These are phyloP conservation scores for Thamnophis elegans DNA, from an alignment of 2,797 vertebrate genomes.

Conservation along the genomic window DNA sequence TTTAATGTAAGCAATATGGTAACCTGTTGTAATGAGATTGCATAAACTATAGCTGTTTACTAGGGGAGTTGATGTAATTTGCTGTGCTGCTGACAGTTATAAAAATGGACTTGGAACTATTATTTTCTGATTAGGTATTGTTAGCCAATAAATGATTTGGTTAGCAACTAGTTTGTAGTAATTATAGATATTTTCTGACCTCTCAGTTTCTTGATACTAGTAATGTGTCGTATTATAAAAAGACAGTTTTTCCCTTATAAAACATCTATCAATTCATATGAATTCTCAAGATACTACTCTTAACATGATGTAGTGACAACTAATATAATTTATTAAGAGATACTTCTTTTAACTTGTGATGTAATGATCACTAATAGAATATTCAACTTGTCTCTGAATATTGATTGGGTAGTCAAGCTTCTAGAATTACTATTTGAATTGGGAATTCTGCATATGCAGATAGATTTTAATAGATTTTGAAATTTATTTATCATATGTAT, in stretches of 20 bases:
- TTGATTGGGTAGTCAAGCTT: not conserved
- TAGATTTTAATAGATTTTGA: not conserved
- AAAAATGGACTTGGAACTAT: not conserved
- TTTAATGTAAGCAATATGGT: not conserved
- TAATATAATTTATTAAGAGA: not conserved
- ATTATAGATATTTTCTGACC: not conserved
- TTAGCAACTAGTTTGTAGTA: not conserved
- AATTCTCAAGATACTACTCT: not conserved
- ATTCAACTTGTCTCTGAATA: not conserved
- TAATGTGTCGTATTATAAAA: not conserved
- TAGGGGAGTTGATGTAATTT: not conserved
- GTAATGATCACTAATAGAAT: not conserved
- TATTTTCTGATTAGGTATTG: not conserved
- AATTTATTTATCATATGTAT: not conserved
- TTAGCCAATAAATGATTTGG: not conserved
- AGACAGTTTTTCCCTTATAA: not conserved
- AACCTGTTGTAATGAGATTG: not conserved
- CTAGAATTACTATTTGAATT: not conserved
- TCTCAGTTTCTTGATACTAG: not conserved
- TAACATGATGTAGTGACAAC: not conserved
- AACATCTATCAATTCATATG: not conserved
- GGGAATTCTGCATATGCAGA: not conserved
- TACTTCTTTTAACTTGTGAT: not conserved
- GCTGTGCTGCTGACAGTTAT: not conserved
- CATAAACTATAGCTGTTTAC: not conserved